Evolutionary conservation across 2,888 invertebrate species (phyloP).

Genomic region (Sturmia bella): DNA sequence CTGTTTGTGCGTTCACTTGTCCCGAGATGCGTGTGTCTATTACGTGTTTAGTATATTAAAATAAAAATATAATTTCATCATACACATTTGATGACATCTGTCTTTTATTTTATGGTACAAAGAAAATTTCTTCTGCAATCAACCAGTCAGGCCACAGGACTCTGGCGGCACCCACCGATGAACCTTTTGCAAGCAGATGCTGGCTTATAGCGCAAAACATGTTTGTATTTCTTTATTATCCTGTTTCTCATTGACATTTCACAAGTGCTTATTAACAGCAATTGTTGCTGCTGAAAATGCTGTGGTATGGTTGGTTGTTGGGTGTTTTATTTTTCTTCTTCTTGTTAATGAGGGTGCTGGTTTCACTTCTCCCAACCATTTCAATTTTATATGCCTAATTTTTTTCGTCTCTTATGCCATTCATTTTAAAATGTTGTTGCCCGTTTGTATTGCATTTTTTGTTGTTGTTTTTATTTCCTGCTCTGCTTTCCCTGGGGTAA

Average conservation of each 20-base stretch:
- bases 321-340: conserved; percentile 7
- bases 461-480: neutral
- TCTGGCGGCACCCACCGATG: neutral
- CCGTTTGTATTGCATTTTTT: neutral
- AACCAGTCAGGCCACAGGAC: no score
- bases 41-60: conserved; percentile 63
- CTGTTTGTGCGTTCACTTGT: neutral
- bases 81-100: conserved; percentile 56
- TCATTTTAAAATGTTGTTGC: conserved; percentile 26
- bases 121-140: conserved; percentile 4
- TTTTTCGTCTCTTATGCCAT: conserved; percentile 27
- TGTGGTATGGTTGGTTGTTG: neutral
- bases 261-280: conserved; percentile 65
- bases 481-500: conserved; percentile 47
- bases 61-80: conserved; percentile 20
- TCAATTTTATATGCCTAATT: conserved; percentile 17
- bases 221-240: conserved; percentile 37
- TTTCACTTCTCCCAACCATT: conserved; percentile 6
- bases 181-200: conserved; percentile 14
- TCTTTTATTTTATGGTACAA: conserved; percentile 35
- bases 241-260: conserved; percentile 49
- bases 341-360: conserved; percentile 52
- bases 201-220: conserved; percentile 26
- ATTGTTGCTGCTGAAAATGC: conserved; percentile 54
- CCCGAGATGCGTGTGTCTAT: conserved; percentile 37